phyloP scores from a whole-genome alignment of 2,113 vertebrate species.

The Sigmodon hispidus region DNA sequence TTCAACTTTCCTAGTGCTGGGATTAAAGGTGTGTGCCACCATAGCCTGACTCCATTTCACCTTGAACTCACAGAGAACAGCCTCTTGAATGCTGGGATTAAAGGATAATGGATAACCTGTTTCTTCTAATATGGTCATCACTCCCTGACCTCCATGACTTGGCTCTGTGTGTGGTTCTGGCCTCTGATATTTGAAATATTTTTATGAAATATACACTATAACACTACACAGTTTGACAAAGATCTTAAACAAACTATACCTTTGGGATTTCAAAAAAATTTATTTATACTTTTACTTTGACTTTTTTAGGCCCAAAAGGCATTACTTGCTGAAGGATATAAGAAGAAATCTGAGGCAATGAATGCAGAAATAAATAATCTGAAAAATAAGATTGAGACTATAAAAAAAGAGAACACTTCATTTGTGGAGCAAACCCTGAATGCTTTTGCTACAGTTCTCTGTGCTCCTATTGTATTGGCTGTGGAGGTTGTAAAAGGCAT shows the following conservation, averaged over 20 bases:
- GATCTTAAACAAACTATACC: neutral
- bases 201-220: no score
- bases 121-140: no score
- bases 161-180: no score
- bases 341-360: constrained; percentile 21
- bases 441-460: neutral
- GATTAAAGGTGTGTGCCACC: no score
- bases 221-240: neutral
- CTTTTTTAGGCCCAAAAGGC: constrained; percentile 19
- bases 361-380: neutral
- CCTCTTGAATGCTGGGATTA: no score
- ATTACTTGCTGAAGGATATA: constrained; percentile 34
- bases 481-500: rapidly evolving
- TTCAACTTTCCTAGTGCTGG: no score
- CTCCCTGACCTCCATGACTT: no score
- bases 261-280: neutral
- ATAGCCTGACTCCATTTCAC: no score
- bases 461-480: neutral
- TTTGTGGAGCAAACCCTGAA: neutral
- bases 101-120: no score
- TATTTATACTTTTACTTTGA: neutral
- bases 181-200: no score
- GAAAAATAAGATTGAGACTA: neutral
- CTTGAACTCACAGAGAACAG: no score
- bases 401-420: rapidly evolving